phyloP scores from a whole-genome alignment of 2,113 vertebrate genomes.

The Nettapus auritus region DNA sequence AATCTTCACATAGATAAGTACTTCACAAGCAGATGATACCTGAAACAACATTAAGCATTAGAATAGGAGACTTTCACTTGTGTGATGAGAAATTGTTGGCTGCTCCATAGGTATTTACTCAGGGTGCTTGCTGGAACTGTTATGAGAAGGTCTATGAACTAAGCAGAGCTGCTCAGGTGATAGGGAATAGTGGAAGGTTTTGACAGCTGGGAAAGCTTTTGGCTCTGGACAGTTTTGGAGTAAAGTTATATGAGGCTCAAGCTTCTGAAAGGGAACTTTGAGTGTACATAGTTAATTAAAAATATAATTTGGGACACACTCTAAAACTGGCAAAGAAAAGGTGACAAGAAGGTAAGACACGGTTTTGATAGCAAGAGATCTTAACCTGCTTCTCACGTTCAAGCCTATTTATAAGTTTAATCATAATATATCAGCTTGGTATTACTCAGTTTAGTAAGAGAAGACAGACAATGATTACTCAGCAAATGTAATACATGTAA shows the following conservation, averaged over 20 bases:
- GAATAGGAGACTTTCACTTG: not conserved
- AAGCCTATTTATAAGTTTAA: not conserved
- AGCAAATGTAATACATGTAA: not conserved
- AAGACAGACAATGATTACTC: not conserved
- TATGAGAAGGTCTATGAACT: not conserved
- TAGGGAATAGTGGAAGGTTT: not conserved
- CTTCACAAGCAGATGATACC: not conserved
- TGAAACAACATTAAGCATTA: not conserved
- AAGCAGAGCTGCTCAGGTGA: not conserved
- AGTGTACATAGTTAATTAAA: not conserved
- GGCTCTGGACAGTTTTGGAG: not conserved
- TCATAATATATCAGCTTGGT: not conserved
- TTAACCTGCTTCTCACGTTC: not conserved
- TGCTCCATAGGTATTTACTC: not conserved
- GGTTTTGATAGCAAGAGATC: not conserved
- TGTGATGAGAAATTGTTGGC: not conserved
- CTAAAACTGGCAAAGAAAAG: not conserved
- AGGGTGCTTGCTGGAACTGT: not conserved
- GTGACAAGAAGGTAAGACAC: not conserved
- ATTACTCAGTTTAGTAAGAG: not conserved
- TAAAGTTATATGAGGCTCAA: not conserved
- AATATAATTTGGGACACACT: not conserved
- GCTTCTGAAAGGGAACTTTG: not conserved
- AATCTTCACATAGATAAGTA: not conserved
- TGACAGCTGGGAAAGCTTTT: not conserved